These are phyloP conservation scores for Acronicta psi DNA, from an alignment of 2,888 invertebrate genomes.

Conservation along the genomic window DNA sequence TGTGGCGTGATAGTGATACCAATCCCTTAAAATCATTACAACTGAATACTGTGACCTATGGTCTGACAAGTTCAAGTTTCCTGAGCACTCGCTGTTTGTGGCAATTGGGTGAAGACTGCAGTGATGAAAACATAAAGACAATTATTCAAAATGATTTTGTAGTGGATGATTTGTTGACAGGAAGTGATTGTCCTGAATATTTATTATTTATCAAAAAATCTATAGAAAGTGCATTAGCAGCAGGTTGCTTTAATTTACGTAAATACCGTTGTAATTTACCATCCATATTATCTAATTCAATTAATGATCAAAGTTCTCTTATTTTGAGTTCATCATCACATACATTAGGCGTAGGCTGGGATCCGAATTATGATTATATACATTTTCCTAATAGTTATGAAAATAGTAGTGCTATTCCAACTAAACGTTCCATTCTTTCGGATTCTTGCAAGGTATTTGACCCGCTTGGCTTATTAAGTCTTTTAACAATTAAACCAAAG, in stretches of 20 bases:
- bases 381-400: neutral
- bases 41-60: too few species aligned
- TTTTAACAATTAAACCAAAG: slow-evolving; percentile 8
- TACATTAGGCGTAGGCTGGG: slow-evolving; percentile 10
- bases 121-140: too few species aligned
- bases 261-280: slow-evolving; percentile 7
- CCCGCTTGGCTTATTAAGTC: slow-evolving; percentile 8
- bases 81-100: too few species aligned
- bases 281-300: neutral
- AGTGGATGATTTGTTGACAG: too few species aligned
- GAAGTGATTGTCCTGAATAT: neutral
- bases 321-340: slow-evolving; percentile 6
- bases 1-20: too few species aligned
- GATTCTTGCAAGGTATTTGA: slow-evolving; percentile 6
- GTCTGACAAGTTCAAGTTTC: too few species aligned
- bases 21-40: too few species aligned
- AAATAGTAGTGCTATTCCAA: neutral
- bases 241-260: slow-evolving; percentile 8
- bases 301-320: neutral
- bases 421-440: slow-evolving; percentile 5
- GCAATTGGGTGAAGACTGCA: too few species aligned
- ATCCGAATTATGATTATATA: neutral
- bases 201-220: slow-evolving; percentile 6
- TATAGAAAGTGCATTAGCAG: neutral
- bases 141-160: too few species aligned